Evolutionary conservation across 2,797 vertebrate species (phyloP).

Genomic region (Siniperca obscura): DNA sequence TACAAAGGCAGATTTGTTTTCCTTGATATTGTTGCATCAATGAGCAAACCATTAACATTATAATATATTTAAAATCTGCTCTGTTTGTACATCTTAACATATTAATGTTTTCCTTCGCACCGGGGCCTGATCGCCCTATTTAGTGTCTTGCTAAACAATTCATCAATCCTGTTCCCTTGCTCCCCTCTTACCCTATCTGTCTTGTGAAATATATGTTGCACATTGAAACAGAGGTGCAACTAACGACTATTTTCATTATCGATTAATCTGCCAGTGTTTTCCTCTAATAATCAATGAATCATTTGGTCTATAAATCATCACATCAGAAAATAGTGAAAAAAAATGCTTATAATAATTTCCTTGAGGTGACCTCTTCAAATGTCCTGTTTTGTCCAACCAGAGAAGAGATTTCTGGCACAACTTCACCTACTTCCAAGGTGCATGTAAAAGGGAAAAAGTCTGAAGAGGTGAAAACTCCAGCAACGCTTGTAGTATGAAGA

Average conservation of each 20-base stretch:
- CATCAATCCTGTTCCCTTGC: conserved; percentile 43
- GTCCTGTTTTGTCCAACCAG: not conserved
- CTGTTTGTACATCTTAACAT: conserved; percentile 4
- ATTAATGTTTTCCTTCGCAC: conserved; percentile 7
- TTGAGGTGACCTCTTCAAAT: not conserved
- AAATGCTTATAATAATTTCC: not conserved
- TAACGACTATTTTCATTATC: not conserved
- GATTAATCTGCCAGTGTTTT: not conserved
- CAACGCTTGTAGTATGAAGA: too few species aligned
- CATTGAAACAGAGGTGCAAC: not conserved
- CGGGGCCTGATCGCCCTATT: conserved; percentile 48
- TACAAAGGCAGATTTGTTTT: not conserved
- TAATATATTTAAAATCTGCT: not conserved
- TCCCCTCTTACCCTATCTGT: conserved; percentile 26
- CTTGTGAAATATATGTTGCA: not conserved
- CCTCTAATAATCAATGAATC: not conserved
- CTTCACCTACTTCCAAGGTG: not conserved
- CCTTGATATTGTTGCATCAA: not conserved
- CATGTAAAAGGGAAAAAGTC: not conserved
- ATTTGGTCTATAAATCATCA: not conserved
- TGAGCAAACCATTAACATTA: conserved; percentile 65
- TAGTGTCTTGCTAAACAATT: conserved; percentile 71
- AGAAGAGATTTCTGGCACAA: not conserved
- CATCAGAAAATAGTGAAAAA: not conserved
- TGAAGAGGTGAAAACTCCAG: not conserved